Evolutionary conservation across 2,888 invertebrate species (phyloP), one percentile per base, ranked within the genome.

Genomic region (Heliconius ismenius): DNA sequence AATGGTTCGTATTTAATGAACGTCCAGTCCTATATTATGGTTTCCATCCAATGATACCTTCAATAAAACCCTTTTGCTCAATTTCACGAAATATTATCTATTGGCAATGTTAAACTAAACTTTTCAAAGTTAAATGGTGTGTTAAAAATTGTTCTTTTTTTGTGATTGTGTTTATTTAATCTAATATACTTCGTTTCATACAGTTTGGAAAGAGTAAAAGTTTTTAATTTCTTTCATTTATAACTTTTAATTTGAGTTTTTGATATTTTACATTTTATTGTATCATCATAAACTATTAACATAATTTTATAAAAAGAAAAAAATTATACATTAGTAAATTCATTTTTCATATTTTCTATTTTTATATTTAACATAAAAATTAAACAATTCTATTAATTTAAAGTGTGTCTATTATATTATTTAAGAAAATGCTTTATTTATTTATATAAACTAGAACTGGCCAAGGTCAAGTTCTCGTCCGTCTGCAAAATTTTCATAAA

Each of bases 1-100:
- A 75, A 75, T 54, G 49, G 18, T 49, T 62, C 62, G 69, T 63
- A 32, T 75, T 69, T 75, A 75, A 75, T 75, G 62, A 43, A 28
- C 62, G 63, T n/a, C 49, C 69, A 43, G 32, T 75, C n/a, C 24
- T n/a, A 60, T 75, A 60, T 75, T 63, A 69, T 62, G 43, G 75
- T 68, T 69, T 75, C 32, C 9, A 58, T 49, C 69, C 70, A 58
- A 58, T 58, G 49, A 58, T 58, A 70, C 36, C 24, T 70, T 32
- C 26, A 26, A 36, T 60, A 62, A 60, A 63, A 36, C 73, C 62
- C 62, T 75, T 70, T 62, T 32, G 26, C 69, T 62, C 70, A 39
- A 62, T 54, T 62, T 26, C 32, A 60, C 62, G 60, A 36, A 62
- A 70, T 70, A 70, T 54, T n/a, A 69, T 69, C 28, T 54, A 58